These are phyloP conservation scores for Caenorhabditis sinica DNA, from an alignment of 2,888 invertebrate genomes.

Conservation along the genomic window DNA sequence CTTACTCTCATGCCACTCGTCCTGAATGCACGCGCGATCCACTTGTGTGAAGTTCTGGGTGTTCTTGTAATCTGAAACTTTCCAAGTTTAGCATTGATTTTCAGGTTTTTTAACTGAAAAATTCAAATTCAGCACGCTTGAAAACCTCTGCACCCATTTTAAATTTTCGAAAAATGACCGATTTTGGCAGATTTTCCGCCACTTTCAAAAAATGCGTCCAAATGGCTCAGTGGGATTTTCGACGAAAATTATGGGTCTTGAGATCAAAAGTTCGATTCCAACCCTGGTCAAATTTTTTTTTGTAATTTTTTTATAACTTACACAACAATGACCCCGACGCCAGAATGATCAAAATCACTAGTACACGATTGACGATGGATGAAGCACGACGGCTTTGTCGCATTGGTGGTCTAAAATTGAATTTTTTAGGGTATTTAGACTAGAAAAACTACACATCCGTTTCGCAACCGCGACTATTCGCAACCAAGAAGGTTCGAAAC, in stretches of 20 bases:
- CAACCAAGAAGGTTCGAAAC: no score
- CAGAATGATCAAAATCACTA: conserved; percentile 22
- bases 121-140: not conserved
- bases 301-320: not conserved
- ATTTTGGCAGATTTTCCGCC: no score
- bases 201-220: not conserved
- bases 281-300: not conserved
- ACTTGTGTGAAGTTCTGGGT: not conserved
- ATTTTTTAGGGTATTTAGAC: no score
- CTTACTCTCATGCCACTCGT: conserved; percentile 47
- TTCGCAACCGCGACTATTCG: no score
- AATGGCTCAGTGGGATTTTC: not conserved
- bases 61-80: conserved; percentile 36
- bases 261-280: not conserved
- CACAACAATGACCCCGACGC: not conserved
- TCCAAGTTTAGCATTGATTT: not conserved
- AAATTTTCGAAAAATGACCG: not conserved
- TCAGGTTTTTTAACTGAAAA: not conserved
- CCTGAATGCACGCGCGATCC: conserved; percentile 42
- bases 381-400: conserved; percentile 45
- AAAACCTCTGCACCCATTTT: not conserved
- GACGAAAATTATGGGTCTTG: not conserved
- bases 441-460: conserved; percentile 1
- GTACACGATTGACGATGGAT: conserved; percentile 12
- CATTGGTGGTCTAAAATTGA: conserved; percentile 48